phyloP scores from a whole-genome alignment of 2,113 vertebrate species.

The Ranitomeya imitator region DNA sequence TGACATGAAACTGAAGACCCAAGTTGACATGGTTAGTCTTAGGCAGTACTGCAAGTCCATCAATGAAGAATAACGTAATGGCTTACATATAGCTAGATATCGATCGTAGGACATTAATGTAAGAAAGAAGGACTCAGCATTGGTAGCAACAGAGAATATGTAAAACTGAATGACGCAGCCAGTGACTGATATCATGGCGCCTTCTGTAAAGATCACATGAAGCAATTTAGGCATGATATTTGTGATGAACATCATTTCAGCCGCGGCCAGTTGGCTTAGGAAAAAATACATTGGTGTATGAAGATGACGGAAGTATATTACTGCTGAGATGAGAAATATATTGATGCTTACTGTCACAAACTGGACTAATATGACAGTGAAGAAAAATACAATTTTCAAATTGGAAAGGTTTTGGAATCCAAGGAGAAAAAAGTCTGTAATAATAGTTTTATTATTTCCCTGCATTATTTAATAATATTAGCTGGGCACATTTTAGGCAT shows the following conservation, averaged over 20 bases:
- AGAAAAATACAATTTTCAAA: conserved; percentile 26
- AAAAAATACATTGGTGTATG: conserved; percentile 52
- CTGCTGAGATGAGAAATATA: background rate
- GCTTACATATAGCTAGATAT: conserved; percentile 53
- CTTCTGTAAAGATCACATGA: background rate
- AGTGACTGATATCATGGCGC: conserved; percentile 32
- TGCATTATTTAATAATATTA: background rate
- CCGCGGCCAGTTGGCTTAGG: conserved; percentile 26
- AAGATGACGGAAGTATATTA: background rate
- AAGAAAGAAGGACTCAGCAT: conserved; percentile 60
- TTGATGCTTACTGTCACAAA: conserved; percentile 19
- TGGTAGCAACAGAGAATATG: conserved; percentile 60
- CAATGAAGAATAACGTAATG: conserved; percentile 51
- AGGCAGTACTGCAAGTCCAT: conserved; percentile 54
- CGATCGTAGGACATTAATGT: conserved; percentile 60
- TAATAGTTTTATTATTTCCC: background rate
- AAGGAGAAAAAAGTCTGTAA: conserved; percentile 35
- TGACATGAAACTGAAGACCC: conserved; percentile 59
- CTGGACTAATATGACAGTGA: background rate
- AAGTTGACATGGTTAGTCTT: conserved; percentile 43
- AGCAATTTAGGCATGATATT: conserved; percentile 43
- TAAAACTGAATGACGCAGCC: conserved; percentile 60
- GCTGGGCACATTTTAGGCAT: too few relatives aligned
- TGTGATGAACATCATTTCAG: conserved; percentile 43
- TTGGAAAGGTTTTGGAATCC: conserved; percentile 26